Base-by-base conservation (phyloP, 2,797 vertebrate species). In the Decapterus maruadsi region DNA sequence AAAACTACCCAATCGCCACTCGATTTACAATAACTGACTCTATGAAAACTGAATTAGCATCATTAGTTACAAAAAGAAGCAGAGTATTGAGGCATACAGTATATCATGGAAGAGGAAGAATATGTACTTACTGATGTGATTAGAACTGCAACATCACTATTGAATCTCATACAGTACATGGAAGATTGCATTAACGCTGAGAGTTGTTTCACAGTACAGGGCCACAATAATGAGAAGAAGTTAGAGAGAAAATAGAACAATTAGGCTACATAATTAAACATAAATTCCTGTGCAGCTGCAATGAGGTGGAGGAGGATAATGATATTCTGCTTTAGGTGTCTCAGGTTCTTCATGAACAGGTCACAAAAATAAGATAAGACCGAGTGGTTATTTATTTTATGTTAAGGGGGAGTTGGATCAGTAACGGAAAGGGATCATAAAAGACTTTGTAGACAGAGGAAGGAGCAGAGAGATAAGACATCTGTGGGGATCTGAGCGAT, bases 401-500 rank as follows among this genome's bases (percentile, higher is more conserved):
- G 20, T 53, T 13, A 26, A 22, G 11, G n/a, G 13, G 48, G n/a
- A 51, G 43, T 36, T 20, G 48, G n/a, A 13, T 53, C 50, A 1
- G 57, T 26, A 4, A 58, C 11, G 66, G 13, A 62, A 20, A 36
- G 43, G 61, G 9, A 45, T 29, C 64, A 54, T n/a, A 13, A 57
- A 61, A 53, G 43, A 63, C 45, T 36, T 40, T 29, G 16, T 12
- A 19, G 42, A 38, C 22, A 5, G 36, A 40, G 43, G 36, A n/a
- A 56, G 48, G 20, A n/a, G 55, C 48, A 46, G 20, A 16, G 10
- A 40, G 58, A 62, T 68, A 31, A 64, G 38, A 63, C 43, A 68
- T 57, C 66, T 57, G 67, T 26, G 16, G 34, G 51, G 56, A 50
- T 13, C 22, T 14, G 19, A 3, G 17, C 38, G 64, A 73, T 54